Base-by-base conservation (phyloP, 92 coral and sea anemone species). In the Galaxea fascicularis region DNA sequence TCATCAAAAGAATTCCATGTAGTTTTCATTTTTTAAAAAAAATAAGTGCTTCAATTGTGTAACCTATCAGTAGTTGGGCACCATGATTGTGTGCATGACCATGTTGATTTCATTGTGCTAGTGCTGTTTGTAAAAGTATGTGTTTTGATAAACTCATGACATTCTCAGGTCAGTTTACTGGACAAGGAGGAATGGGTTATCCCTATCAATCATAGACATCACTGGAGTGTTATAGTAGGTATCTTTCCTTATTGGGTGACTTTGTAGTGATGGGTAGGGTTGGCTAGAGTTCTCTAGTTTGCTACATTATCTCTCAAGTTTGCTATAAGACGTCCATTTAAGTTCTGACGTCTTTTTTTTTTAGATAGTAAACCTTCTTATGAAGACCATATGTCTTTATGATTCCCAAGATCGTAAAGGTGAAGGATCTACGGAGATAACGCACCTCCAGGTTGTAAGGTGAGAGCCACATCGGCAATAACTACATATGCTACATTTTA, bases 171-270 rank as follows among this genome's bases (percentile, higher is more conserved):
- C 7, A 69, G 41, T 39, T 69, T 69, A 39, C 17, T 69, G 49
- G 74, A 44, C 7, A 69, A 41, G 28, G 74, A 69, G 27, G 54
- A 4, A 3, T 69, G 74, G 74, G 53, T 69, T 15, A 69, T 69
- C 41, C 74, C 74, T 2, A 69, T 41, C 4, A 69, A 69, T 28
- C 26, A 69, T 4, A 17, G 4, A 8, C 9, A 20, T 7, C 74
- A 69, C 21, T 69, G 74, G 74, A 69, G 20, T 17, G 74, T 69
- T 24, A 41, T 69, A 17, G 74, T 69, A 18, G 41, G 21, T 67
- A 30, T 4, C 25, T 13, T n/a, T 20, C 8, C n/a, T n/a, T n/a
- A n/a, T 60, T 60, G 58, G 58, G 1, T 46, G 51, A 5, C 58
- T 3, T 53, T 53, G 17, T 17, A 20, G 18, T n/a, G n/a, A n/a